Conservation (phyloP, 1,140 invertebrate genomes). For the Heterodera schachtii region DNA sequence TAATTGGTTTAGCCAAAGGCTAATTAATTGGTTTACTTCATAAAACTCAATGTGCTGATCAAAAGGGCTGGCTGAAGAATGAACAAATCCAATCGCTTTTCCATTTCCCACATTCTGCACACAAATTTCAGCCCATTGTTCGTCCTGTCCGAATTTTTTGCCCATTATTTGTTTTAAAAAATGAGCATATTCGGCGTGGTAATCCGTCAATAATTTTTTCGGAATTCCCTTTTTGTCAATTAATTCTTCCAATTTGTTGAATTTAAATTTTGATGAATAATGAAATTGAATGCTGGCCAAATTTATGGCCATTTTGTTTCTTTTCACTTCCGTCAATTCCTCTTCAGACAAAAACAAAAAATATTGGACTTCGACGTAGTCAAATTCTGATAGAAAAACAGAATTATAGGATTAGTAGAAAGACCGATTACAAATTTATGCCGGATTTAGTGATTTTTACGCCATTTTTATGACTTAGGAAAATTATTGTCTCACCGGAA, state of each 20-base stretch:
- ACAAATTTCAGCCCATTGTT: background rate
- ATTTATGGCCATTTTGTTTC: background rate
- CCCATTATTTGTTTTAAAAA: background rate
- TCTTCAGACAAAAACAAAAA: background rate
- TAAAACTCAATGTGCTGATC: background rate
- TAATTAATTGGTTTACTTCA: background rate
- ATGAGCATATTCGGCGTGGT: background rate
- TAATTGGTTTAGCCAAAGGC: too few relatives aligned
- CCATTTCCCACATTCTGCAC: background rate
- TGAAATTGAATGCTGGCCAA: background rate
- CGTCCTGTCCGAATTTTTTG: background rate
- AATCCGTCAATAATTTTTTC: background rate
- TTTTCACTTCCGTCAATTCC: background rate
- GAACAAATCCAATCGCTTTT: background rate
- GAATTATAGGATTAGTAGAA: too few relatives aligned
- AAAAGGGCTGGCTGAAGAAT: background rate
- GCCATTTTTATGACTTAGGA: too few relatives aligned
- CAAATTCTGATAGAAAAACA: too few relatives aligned
- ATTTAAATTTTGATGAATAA: background rate
- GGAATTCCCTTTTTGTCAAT: background rate
- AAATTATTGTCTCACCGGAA: too few relatives aligned
- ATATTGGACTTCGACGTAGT: too few relatives aligned
- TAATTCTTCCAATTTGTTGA: background rate
- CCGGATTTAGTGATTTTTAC: too few relatives aligned
- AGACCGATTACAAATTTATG: too few relatives aligned